Conservation (phyloP, 92 coral and sea anemone species). For the Phenganax stokvisi region DNA sequence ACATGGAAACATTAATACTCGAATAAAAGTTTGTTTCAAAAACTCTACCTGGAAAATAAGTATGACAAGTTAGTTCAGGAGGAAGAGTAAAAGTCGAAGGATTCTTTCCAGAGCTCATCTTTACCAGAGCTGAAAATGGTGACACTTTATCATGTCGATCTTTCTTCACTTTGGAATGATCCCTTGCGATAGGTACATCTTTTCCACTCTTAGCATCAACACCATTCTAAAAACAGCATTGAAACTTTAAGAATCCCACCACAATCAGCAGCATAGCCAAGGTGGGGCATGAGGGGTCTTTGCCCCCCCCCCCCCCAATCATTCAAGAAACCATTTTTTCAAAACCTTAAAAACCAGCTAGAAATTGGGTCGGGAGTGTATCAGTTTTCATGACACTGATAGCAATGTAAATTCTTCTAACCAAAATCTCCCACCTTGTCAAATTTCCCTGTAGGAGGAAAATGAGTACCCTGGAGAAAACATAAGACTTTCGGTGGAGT, state of each 20-base stretch:
- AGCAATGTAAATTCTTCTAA: neutral
- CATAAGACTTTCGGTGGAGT: too few species aligned
- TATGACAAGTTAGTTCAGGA: conserved; percentile 85
- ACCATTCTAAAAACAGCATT: conserved; percentile 17
- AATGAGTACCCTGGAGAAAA: too few species aligned
- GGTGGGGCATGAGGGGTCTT: too few species aligned
- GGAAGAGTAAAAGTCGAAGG: conserved; percentile 92
- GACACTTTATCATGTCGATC: conserved; percentile 65
- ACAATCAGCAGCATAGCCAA: neutral
- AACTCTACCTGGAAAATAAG: conserved; percentile 76
- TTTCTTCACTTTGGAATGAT: conserved; percentile 46
- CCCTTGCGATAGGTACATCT: conserved; percentile 45
- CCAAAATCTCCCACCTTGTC: neutral
- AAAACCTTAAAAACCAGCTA: too few species aligned
- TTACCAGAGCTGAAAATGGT: conserved; percentile 80
- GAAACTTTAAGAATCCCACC: neutral
- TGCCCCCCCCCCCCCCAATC: too few species aligned
- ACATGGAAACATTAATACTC: too few species aligned
- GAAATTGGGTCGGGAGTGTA: too few species aligned
- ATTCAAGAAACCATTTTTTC: too few species aligned
- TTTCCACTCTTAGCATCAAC: conserved; percentile 14
- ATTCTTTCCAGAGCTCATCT: conserved; percentile 90
- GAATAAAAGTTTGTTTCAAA: too few species aligned
- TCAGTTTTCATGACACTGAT: too few species aligned
- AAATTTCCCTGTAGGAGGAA: too few species aligned